Percentiles rank a stretch among this genome's conserved stretches.
Conservation (phyloP, 2,797 vertebrate genomes). For the Sebastes itinus region DNA sequence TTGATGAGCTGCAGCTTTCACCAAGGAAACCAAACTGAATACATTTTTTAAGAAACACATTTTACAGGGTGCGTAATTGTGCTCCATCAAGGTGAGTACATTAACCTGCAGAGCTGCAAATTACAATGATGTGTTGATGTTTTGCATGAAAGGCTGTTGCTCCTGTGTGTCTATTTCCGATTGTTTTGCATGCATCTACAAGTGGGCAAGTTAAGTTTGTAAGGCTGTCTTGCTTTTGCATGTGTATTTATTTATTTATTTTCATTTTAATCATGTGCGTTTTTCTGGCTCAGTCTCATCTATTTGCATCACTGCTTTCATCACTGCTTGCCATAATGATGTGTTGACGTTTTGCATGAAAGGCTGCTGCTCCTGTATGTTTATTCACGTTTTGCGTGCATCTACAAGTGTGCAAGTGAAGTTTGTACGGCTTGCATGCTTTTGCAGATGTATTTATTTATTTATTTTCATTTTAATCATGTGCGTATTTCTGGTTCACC, state of each 20-base stretch:
- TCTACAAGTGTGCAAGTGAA: constrained; percentile 22
- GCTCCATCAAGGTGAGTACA: constrained; percentile 61
- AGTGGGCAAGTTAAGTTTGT: not conserved
- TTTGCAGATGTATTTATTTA: not conserved
- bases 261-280: not conserved
- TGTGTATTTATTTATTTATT: not conserved
- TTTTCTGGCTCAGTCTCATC: not conserved
- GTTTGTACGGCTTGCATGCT: not conserved
- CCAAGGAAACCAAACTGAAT: not conserved
- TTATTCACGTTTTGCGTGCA: constrained; percentile 1
- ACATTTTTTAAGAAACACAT: not conserved
- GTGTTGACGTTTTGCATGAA: not conserved
- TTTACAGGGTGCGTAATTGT: not conserved
- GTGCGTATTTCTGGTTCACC: not conserved
- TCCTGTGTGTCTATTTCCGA: not conserved
- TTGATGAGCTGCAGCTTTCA: constrained; percentile 53
- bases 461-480: not conserved
- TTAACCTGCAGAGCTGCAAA: not conserved
- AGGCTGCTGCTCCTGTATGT: not conserved
- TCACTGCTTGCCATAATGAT: not conserved
- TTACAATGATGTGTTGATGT: not conserved
- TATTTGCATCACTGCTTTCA: not conserved
- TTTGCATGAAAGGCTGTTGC: not conserved
- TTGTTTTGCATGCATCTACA: constrained; percentile 14
- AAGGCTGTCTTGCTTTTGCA: not conserved